Evolutionary conservation across 2,888 invertebrate species (phyloP), one percentile per base, ranked within the genome.

Genomic region (Cheilosia grossa): DNA sequence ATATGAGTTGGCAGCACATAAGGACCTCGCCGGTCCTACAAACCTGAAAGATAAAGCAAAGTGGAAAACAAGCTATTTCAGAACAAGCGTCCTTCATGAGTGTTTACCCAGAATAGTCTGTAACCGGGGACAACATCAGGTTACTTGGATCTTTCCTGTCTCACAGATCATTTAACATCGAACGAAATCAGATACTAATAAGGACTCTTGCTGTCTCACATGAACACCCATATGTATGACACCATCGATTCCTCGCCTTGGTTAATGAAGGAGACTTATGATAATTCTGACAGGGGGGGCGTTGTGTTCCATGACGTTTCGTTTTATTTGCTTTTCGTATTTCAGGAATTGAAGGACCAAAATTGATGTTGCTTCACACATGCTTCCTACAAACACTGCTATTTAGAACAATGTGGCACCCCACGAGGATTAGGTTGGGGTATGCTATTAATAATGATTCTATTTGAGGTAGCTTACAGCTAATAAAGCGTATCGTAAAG

Each of bases 401-500:
- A 51, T 30, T 27, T 19, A 51, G 2, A 19, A 7, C n/a, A 37
- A 17, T 13, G 40, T 24, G 51, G n/a, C 37, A 49, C 37, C 51
- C 51, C 51, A 24, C 21, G 6, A 33, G 63, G 63, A 63, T 63
- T 63, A 63, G 33, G 27, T 10, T 17, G 37, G 64, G 37, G 42
- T 49, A 24, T 17, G 49, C 49, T 59, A 72, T 72, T 72, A 59
- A 72, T 72, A 72, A 59, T 51, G 37, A 72, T 51, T 72, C 70
- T 51, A 42, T 72, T 72, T 61, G 61, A 42, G 40, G 19, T 59
- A 49, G 37, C 59, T 72, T 72, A 72, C 27, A 59, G 59, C 70
- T 49, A 72, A 72, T 72, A 72, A 72, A 61, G 37, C 59, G 40
- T 51, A 59, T 59, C 70, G 70, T 72, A 59, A 70, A 59, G 59